Conservation (phyloP, 1,140 invertebrate genomes). For the Lycorma delicatula region DNA sequence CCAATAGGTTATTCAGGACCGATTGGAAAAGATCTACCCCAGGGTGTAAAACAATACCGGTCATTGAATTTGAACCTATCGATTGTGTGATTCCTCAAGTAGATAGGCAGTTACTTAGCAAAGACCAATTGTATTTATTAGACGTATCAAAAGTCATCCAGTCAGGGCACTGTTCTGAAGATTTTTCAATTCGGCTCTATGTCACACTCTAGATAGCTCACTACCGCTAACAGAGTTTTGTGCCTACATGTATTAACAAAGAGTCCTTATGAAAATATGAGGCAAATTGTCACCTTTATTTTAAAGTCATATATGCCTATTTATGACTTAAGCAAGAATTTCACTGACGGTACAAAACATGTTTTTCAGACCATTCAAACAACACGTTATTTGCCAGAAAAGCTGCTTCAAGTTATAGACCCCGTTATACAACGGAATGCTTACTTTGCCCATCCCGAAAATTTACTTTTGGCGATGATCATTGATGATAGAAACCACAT, state of each 20-base stretch:
- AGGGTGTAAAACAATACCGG: slow-evolving; percentile 23
- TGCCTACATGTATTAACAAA: slow-evolving; percentile 28
- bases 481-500: slow-evolving; percentile 26
- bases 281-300: slow-evolving; percentile 24
- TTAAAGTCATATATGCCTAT: slow-evolving; percentile 33
- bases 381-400: slow-evolving; percentile 16
- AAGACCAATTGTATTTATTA: slow-evolving; percentile 32
- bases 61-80: slow-evolving; percentile 23
- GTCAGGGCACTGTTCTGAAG: slow-evolving; percentile 24
- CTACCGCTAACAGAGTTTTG: slow-evolving; percentile 30
- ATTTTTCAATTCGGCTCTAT: slow-evolving; percentile 29
- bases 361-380: slow-evolving; percentile 22
- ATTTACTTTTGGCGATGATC: slow-evolving; percentile 32
- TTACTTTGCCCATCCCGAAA: too few relatives aligned
- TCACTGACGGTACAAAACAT: too few relatives aligned
- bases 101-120: slow-evolving; percentile 24
- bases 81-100: slow-evolving; percentile 20
- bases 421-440: slow-evolving; percentile 29
- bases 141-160: slow-evolving; percentile 25
- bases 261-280: slow-evolving; percentile 25
- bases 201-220: slow-evolving; percentile 34
- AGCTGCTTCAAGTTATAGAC: slow-evolving; percentile 24
- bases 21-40: slow-evolving; percentile 25
- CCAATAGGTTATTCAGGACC: slow-evolving; percentile 25
- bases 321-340: too few relatives aligned